Base-by-base conservation (phyloP, 2,113 vertebrate genomes). In the Ramphastos sulfuratus region DNA sequence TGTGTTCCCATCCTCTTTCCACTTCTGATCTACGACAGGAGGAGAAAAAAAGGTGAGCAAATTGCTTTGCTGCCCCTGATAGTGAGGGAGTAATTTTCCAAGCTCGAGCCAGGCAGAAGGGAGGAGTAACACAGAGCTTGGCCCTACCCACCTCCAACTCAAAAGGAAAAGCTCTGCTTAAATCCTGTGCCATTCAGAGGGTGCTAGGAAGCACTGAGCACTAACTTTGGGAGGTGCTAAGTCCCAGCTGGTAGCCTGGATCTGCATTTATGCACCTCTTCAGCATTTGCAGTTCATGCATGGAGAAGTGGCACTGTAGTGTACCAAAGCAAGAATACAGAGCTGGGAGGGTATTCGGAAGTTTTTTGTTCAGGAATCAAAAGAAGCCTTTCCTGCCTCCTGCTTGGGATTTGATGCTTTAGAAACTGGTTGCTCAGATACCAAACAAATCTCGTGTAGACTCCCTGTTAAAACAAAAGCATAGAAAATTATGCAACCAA, bases 351-450 rank as follows among this genome's bases (percentile, higher is more conserved):
- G 63, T 44, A 77, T 92, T 96, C 30, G 39, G 91, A 94, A 91
- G 81, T 78, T 92, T 87, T 96, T 96, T 96, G 92, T 97, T 95
- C 64, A 46, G 82, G 81, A 96, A 88, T 89, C 86, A 95, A 97
- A 96, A 96, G 91, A 73, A 86, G 85, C 71, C 86, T 82, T 96
- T 92, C 93, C 90, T 86, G 94, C 94, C 92, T 95, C 75, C 84
- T 93, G 61, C 91, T 94, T 96, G 80, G 65, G 63, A 93, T 90
- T 87, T 67, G 79, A 94, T 93, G 91, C 89, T 90, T 96, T 97
- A 95, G 93, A 96, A 96, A 94, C 88, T 75, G 93, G 96, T 97
- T 97, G 95, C 96, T 93, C 94, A 96, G 97, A 96, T 94, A 96
- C 97, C 85, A 95, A 95, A 94, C 84, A 97, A 93, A 95, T 89